Evolutionary conservation across 2,797 vertebrate genomes (phyloP), one percentile per base, ranked within the genome.

Genomic region (Sebastes hubbsi): DNA sequence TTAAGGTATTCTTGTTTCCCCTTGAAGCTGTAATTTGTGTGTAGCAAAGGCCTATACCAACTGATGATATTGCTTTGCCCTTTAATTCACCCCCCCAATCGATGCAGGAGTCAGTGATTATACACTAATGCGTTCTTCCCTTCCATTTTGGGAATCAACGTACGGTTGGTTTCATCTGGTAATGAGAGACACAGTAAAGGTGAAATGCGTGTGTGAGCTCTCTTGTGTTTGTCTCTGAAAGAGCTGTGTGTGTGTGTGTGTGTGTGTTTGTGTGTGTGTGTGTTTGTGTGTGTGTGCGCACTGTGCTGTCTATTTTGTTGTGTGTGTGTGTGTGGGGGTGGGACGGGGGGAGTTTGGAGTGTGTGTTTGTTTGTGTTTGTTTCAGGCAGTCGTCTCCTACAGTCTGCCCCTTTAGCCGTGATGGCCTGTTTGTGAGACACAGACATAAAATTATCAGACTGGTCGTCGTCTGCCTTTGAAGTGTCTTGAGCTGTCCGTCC

Each of bases 111-210:
- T 95, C 94, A 92, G 93, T 94, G 92, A 95, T 94, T 94, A 95
- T 93, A 95, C 92, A 94, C 94, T 95, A 95, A 95, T 95, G 94
- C 87, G 92, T 94, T 95, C 93, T 95, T 94, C 93, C 92, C 94
- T 95, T 95, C 93, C 94, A 95, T 95, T 94, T 95, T 93, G 92
- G 93, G 93, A 94, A 94, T 95, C 92, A 93, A 88, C 87, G 89
- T 92, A 95, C 90, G 93, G 90, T 93, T 94, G 92, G 91, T 94
- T 94, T 94, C 94, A 95, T 94, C 94, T 95, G 91, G 92, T 95
- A 95, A 95, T 95, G 94, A 94, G 94, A 95, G 94, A 95, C 92
- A 93, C 92, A 93, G 93, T 94, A 94, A 95, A 95, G 94, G 94
- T 95, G 94, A 95, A 94, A 92, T 91, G 90, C 83, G 86, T 92